Evolutionary conservation across 2,888 invertebrate genomes (phyloP).

Genomic region (Drosophila sordidula): DNA sequence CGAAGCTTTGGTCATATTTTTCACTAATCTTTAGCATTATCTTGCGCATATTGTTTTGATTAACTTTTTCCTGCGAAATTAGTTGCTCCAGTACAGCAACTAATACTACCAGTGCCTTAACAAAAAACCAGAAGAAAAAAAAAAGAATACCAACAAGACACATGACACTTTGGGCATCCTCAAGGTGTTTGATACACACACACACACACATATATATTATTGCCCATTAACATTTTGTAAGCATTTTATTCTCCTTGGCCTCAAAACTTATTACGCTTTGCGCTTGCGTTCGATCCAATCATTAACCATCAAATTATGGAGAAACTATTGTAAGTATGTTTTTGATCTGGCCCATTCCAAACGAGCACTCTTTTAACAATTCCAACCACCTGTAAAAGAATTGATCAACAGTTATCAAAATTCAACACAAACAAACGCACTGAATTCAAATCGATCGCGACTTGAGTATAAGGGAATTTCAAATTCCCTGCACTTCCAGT

Average conservation of each 20-base stretch:
- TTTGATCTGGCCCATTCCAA: slow-evolving; percentile 84
- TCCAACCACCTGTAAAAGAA: slow-evolving; percentile 79
- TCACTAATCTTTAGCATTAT: slow-evolving; percentile 5
- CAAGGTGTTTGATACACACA: slow-evolving; percentile 2
- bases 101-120: slow-evolving; percentile 77
- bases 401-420: slow-evolving; percentile 53
- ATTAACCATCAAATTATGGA: slow-evolving; percentile 48
- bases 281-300: slow-evolving; percentile 49
- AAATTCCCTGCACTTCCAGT: slow-evolving; percentile 52
- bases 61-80: slow-evolving; percentile 37
- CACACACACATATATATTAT: slow-evolving; percentile 12
- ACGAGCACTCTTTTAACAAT: slow-evolving; percentile 84
- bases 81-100: slow-evolving; percentile 56
- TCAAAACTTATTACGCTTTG: slow-evolving; percentile 54
- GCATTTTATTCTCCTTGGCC: slow-evolving; percentile 31
- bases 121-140: slow-evolving; percentile 20
- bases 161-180: slow-evolving; percentile 18
- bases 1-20: not conserved
- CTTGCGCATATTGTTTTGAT: slow-evolving; percentile 5
- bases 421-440: slow-evolving; percentile 48
- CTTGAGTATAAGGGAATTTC: slow-evolving; percentile 42
- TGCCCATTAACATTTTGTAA: slow-evolving; percentile 7
- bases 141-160: slow-evolving; percentile 5
- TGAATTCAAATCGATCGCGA: slow-evolving; percentile 81
- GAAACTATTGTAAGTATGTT: slow-evolving; percentile 65